Conservation (phyloP, 2,888 invertebrate species). For the Encarsia formosa region DNA sequence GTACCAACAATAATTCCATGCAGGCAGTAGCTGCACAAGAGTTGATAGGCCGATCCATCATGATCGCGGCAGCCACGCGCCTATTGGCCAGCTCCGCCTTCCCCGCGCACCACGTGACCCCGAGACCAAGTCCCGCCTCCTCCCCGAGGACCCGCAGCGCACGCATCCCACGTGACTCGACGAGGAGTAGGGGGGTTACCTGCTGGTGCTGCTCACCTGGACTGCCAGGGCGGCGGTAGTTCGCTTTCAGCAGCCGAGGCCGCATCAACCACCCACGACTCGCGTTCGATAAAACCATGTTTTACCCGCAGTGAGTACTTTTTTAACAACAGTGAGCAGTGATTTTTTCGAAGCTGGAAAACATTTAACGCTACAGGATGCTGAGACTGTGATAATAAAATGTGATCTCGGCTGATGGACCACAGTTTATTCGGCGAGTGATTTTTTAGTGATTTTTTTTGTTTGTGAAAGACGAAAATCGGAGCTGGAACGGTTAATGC, state of each 20-base stretch:
- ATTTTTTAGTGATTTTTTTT: not conserved
- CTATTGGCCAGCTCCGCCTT: constrained; percentile 45
- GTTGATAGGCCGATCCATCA: constrained; percentile 51
- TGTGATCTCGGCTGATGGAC: too few species aligned
- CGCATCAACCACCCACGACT: too few species aligned
- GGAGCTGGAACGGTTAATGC: constrained; percentile 34
- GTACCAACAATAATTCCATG: too few species aligned
- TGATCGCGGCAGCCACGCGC: constrained; percentile 41
- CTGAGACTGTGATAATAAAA: too few species aligned
- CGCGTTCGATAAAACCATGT: too few species aligned
- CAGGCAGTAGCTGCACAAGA: too few species aligned
- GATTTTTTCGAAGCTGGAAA: too few species aligned
- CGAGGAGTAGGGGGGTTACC: too few species aligned
- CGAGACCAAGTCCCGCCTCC: constrained; percentile 22
- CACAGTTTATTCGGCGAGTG: not conserved
- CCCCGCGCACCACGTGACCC: constrained; percentile 22
- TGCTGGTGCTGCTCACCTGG: constrained; percentile 48
- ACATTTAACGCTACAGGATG: too few species aligned
- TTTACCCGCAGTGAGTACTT: too few species aligned
- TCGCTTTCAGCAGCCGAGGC: constrained; percentile 32
- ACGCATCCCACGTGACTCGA: constrained; percentile 4
- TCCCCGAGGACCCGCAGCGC: constrained; percentile 29
- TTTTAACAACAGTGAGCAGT: too few species aligned
- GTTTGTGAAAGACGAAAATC: not conserved
- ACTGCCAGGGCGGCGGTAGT: constrained; percentile 33